phyloP scores from a whole-genome alignment of 2,113 vertebrate species.

The Cettia cetti region DNA sequence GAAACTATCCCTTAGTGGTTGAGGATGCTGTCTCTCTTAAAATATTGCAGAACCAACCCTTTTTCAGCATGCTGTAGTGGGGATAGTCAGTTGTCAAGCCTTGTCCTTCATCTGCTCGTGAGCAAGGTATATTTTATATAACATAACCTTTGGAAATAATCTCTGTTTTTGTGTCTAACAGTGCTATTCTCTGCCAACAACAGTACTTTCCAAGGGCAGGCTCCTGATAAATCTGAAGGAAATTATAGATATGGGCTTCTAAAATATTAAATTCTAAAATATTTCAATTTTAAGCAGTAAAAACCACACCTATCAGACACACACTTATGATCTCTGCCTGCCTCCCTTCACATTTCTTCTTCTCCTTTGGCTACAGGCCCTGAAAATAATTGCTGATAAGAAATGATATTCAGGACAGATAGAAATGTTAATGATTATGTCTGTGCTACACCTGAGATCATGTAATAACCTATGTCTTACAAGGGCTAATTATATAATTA shows the following conservation, averaged over 20 bases:
- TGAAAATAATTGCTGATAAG: slow-evolving; percentile 26
- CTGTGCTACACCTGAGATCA: slow-evolving; percentile 5
- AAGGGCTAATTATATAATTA: slow-evolving; percentile 15
- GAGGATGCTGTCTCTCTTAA: neutral
- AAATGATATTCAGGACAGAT: neutral
- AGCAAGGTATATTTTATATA: neutral
- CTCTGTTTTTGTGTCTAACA: neutral
- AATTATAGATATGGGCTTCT: neutral
- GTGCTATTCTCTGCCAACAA: neutral
- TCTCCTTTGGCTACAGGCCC: neutral
- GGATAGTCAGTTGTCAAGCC: neutral
- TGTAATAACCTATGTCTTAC: neutral
- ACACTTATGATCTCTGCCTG: neutral
- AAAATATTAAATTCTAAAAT: too few relatives aligned
- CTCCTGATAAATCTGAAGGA: neutral
- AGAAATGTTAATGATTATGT: slow-evolving; percentile 17
- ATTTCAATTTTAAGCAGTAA: neutral
- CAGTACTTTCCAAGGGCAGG: neutral
- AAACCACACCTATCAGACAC: neutral
- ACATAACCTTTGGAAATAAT: neutral
- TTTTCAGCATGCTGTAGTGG: neutral
- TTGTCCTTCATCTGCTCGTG: neutral
- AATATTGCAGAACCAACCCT: neutral
- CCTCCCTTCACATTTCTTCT: neutral
- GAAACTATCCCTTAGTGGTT: neutral